Base-by-base conservation (phyloP, 2,797 vertebrate genomes). In the Melanotaenia pygmaea region DNA sequence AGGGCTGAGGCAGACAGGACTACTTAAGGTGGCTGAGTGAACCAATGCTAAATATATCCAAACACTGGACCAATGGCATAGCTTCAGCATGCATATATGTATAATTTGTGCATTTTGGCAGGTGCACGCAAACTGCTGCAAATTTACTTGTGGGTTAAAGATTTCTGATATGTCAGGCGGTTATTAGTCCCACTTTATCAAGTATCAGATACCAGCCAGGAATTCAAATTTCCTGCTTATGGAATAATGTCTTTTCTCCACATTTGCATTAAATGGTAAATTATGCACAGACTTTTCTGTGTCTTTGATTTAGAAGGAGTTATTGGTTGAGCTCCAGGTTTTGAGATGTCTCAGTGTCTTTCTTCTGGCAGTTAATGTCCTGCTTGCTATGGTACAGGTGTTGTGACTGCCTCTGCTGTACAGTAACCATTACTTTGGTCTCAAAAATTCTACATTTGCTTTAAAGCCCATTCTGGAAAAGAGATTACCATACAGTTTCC, bases 21-120 rank as follows among this genome's bases (percentile, higher is more conserved):
- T 77, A 87, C 80, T 88, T 70, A 72, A 76, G 65, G 67, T 78
- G 84, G 71, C 76, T 59, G 61, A 91, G 62, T 18, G 74, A 88
- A 84, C 86, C 50, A 64, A 67, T 50, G 74, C 89, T 93, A 93
- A 91, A 93, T 90, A 88, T 92, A 94, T 88, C 40, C 72, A 30
- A 56, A 62, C 35, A 51, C 61, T 78, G 62, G 64, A 66, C 82
- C 82, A 86, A 70, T 82, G 30, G 60, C 37, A 6, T 61, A 72
- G 72, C 74, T 47, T 50, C 43, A 68, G 16, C 28, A 34, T 63
- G 64, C 67, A 57, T 57, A 10, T 73, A 57, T 74, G 62, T 76
- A 66, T 45, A 5, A 45, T 72, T 64, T 82, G 58, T 74, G 38
- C 5, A 34, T 66, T 70, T 26, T 43, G 54, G 61, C 51, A 66